phyloP scores from a whole-genome alignment of 2,888 invertebrate genomes.

The Diarsia dahlii region DNA sequence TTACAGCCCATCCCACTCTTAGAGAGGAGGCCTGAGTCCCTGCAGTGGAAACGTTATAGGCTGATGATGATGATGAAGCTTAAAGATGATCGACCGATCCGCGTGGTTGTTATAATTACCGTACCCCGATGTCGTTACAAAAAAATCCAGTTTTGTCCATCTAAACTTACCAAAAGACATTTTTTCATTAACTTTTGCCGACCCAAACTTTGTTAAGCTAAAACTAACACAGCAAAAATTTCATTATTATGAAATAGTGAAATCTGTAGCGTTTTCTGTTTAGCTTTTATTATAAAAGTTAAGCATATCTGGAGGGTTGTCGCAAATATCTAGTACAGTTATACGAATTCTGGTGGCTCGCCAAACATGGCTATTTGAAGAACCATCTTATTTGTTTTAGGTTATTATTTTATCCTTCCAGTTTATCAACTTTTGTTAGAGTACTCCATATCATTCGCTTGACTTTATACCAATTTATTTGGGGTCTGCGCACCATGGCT shows the following conservation, averaged over 20 bases:
- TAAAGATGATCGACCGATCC: background rate
- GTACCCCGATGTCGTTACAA: background rate
- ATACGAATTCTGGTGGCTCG: background rate
- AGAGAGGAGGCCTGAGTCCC: too few species aligned
- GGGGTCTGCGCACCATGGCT: too few species aligned
- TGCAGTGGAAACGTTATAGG: too few species aligned
- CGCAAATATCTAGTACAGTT: conserved; percentile 6
- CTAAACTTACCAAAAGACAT: background rate
- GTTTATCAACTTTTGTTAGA: background rate
- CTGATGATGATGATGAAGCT: too few species aligned
- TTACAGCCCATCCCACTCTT: too few species aligned
- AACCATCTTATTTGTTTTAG: background rate
- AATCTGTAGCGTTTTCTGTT: conserved; percentile 18
- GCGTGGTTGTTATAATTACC: background rate
- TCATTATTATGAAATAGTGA: background rate
- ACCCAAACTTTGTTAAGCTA: background rate
- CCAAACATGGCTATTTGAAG: background rate
- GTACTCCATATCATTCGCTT: too few species aligned
- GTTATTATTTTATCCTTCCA: background rate
- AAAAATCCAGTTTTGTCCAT: background rate
- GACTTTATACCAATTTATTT: too few species aligned
- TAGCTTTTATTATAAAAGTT: conserved; percentile 22
- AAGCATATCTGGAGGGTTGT: conserved; percentile 5
- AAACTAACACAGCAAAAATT: conserved; percentile 1
- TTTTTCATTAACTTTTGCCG: conserved; percentile 4